These are phyloP conservation scores for Paragorgia papillata DNA, from an alignment of 92 coral and sea anemone species.

Conservation along the genomic window DNA sequence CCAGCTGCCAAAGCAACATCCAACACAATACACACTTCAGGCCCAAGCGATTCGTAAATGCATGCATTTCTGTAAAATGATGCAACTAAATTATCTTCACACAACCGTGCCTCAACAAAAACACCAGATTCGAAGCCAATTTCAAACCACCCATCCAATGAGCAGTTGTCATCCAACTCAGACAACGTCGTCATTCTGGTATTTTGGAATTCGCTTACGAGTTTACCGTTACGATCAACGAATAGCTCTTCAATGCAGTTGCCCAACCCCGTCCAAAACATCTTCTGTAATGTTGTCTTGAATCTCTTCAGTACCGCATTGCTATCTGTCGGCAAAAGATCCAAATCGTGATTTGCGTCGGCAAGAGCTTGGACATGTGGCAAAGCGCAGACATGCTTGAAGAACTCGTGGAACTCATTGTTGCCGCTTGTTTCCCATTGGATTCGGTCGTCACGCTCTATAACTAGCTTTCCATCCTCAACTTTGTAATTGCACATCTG, in stretches of 20 bases:
- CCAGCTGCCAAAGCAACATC: not conserved
- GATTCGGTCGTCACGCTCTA: not conserved
- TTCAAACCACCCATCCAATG: conserved; percentile 20
- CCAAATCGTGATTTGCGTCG: conserved; percentile 19
- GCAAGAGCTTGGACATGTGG: conserved; percentile 37
- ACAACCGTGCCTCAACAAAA: conserved; percentile 33
- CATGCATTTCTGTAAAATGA: conserved; percentile 20
- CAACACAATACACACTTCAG: conserved; percentile 21
- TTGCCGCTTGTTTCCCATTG: too few relatives aligned
- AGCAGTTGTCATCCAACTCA: conserved; percentile 6
- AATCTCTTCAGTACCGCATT: conserved; percentile 26
- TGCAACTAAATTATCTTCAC: conserved; percentile 29
- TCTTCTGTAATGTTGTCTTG: conserved; percentile 17
- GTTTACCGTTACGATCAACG: conserved; percentile 6
- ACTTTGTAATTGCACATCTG: too few relatives aligned
- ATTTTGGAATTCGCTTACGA: conserved; percentile 10
- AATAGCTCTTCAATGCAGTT: conserved; percentile 19
- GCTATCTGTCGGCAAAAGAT: conserved; percentile 16
- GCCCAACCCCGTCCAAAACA: conserved; percentile 35
- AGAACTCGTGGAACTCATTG: too few relatives aligned
- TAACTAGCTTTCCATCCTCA: too few relatives aligned
- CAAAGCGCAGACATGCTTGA: conserved; percentile 5
- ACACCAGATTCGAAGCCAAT: conserved; percentile 25
- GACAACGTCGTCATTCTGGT: conserved; percentile 5
- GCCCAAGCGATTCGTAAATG: conserved; percentile 21